Evolutionary conservation across 2,113 vertebrate species (phyloP).

Genomic region (Saccopteryx leptura): DNA sequence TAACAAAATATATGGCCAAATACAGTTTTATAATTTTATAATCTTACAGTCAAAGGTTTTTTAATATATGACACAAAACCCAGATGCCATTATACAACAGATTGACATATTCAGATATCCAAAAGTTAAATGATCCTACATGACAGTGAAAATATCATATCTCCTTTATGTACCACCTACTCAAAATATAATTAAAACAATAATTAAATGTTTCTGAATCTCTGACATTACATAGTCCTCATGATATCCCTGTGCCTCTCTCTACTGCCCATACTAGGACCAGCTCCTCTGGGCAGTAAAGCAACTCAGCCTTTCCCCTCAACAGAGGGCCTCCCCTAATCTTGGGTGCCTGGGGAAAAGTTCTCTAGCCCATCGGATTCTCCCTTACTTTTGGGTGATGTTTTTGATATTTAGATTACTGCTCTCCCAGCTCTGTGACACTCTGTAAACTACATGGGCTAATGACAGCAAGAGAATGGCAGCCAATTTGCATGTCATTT

Average conservation of each 20-base stretch:
- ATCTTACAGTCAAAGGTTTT: conserved; percentile 31
- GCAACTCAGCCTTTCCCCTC: neutral
- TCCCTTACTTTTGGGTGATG: neutral
- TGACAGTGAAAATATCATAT: neutral
- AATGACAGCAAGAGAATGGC: neutral
- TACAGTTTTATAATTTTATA: neutral
- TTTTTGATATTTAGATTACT: neutral
- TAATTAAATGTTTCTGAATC: conserved; percentile 15
- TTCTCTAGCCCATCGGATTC: neutral
- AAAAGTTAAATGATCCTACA: neutral
- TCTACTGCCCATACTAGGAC: neutral
- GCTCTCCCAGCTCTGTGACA: neutral
- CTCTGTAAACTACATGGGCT: neutral
- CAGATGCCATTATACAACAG: conserved; percentile 12
- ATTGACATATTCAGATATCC: conserved; percentile 22
- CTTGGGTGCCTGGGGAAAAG: neutral
- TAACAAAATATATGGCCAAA: neutral
- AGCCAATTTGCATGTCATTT: conserved; percentile 10
- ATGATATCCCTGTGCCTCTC: neutral
- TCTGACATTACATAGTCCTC: neutral
- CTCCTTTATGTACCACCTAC: neutral
- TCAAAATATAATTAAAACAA: conserved; percentile 4
- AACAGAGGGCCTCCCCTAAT: neutral
- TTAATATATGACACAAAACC: neutral
- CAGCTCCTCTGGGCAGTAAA: neutral